A percentile compares a stretch with the other conserved stretches of the same genome.
phyloP scores from a whole-genome alignment of 2,888 invertebrate species.

The Sinotaia quadrata region DNA sequence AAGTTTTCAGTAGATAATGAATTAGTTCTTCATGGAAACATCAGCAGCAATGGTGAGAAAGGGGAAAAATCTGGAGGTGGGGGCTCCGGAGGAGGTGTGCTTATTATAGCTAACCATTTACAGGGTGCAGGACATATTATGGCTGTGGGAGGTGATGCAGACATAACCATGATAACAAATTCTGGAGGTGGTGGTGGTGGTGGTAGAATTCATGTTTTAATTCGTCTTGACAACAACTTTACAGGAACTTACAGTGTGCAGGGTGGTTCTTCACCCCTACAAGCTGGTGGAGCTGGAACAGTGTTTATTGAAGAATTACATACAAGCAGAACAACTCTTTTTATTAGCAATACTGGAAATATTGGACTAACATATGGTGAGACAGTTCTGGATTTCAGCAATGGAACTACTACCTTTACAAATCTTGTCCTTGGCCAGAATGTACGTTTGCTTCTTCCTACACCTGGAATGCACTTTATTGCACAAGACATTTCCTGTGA shows the following conservation, averaged over 20 bases:
- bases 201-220: constrained; percentile 41
- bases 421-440: constrained; percentile 22
- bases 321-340: constrained; percentile 4
- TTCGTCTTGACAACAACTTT: constrained; percentile 43
- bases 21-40: constrained; percentile 45
- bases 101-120: constrained; percentile 36
- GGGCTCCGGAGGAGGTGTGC: constrained; percentile 50
- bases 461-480: constrained; percentile 39
- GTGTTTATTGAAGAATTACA: constrained; percentile 34
- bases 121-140: constrained; percentile 43
- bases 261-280: constrained; percentile 44
- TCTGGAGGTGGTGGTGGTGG: constrained; percentile 56
- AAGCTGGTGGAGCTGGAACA: constrained; percentile 54
- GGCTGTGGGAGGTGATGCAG: constrained; percentile 44
- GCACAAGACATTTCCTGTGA: constrained; percentile 46
- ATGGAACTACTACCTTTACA: constrained; percentile 11
- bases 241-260: constrained; percentile 40
- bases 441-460: constrained; percentile 19
- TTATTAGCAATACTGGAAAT: constrained; percentile 29
- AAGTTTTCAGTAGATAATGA: constrained; percentile 28
- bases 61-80: constrained; percentile 45
- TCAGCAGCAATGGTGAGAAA: constrained; percentile 45
- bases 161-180: background rate
- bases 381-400: constrained; percentile 1
- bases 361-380: background rate